A percentile compares a stretch with the other conserved stretches of the same genome.
Evolutionary conservation across 1,140 invertebrate species (phyloP).

Genomic region (Microvelia longipes): DNA sequence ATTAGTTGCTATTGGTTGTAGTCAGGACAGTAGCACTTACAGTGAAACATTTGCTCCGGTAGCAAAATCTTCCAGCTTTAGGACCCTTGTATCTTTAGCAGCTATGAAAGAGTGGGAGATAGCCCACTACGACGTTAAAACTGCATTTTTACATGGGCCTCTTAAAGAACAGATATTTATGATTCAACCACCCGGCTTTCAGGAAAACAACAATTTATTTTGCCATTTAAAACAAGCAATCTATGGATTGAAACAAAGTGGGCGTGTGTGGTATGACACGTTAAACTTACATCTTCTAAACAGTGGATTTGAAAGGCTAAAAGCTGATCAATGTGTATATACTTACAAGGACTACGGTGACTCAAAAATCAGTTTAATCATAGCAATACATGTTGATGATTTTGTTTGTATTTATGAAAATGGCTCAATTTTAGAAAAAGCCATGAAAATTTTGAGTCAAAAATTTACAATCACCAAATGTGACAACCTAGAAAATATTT

Average conservation of each 20-base stretch:
- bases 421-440: neutral
- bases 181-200: constrained; percentile 25
- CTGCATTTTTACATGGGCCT: constrained; percentile 22
- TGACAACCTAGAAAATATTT: neutral
- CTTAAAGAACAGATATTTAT: constrained; percentile 29
- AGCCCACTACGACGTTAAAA: constrained; percentile 12
- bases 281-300: neutral
- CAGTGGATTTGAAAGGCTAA: neutral
- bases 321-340: neutral
- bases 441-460: neutral
- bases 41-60: constrained; percentile 25
- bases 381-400: neutral
- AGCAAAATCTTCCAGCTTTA: constrained; percentile 13
- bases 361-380: neutral
- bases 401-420: neutral
- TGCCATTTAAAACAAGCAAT: constrained; percentile 24
- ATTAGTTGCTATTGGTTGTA: constrained; percentile 17
- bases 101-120: constrained; percentile 24
- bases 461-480: neutral
- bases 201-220: constrained; percentile 15
- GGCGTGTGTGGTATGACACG: constrained; percentile 24
- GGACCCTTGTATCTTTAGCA: constrained; percentile 25
- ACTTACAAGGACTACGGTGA: neutral
- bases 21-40: constrained; percentile 13
- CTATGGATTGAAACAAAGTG: constrained; percentile 28